phyloP scores from a whole-genome alignment of 2,113 vertebrate genomes.

The Nyctereutes procyonoides region DNA sequence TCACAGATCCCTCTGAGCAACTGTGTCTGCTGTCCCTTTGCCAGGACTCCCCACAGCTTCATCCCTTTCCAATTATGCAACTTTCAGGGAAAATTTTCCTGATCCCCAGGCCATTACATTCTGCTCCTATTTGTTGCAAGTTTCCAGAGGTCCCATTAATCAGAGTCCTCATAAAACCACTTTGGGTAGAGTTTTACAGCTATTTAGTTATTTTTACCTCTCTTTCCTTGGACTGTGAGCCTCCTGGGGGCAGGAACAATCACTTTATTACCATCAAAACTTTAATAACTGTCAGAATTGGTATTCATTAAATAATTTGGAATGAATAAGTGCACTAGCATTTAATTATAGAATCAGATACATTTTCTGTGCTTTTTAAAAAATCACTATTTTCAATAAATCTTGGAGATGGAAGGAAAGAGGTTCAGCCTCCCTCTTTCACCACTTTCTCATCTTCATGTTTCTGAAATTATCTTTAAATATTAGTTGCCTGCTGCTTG shows the following conservation, averaged over 20 bases:
- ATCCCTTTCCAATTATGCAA: neutral
- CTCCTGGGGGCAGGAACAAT: neutral
- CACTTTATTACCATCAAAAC: neutral
- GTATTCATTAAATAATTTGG: neutral
- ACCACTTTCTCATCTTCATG: slow-evolving; percentile 18
- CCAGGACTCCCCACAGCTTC: neutral
- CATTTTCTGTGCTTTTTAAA: neutral
- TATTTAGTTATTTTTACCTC: neutral
- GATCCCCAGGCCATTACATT: neutral
- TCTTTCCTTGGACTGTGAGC: neutral
- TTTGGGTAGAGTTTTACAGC: neutral
- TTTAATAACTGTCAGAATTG: neutral
- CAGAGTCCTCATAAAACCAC: neutral
- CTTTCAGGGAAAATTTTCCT: neutral
- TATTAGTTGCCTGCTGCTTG: slow-evolving; percentile 64
- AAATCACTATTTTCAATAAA: neutral
- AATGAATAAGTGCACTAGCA: neutral
- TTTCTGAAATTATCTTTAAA: slow-evolving; percentile 72
- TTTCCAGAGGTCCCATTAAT: fast-evolving
- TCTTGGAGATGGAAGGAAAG: neutral
- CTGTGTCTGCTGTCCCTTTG: fast-evolving
- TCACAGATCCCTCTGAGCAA: neutral
- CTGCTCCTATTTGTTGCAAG: neutral
- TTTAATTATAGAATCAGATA: neutral
- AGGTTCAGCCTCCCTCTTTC: slow-evolving; percentile 45